Evolutionary conservation across 2,797 vertebrate genomes (phyloP).

Genomic region (Okamejei kenojei): DNA sequence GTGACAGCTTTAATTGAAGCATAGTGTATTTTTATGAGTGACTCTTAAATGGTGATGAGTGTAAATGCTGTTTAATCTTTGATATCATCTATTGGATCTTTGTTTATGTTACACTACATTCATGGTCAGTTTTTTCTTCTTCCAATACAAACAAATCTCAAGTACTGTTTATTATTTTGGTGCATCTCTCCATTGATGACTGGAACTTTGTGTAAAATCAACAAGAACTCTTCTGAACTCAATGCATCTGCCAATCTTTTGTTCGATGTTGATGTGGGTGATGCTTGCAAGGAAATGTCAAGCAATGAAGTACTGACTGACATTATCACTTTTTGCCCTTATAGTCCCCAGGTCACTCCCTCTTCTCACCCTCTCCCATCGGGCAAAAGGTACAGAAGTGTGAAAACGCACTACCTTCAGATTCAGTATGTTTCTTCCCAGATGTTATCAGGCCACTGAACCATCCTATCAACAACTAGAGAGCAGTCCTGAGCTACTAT

Average conservation of each 20-base stretch:
- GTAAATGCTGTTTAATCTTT: slow-evolving; percentile 27
- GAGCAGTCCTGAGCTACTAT: too few relatives aligned
- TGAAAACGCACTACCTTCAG: too few relatives aligned
- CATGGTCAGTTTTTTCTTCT: not conserved
- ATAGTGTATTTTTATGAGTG: not conserved
- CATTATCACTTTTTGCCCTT: too few relatives aligned
- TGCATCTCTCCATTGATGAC: too few relatives aligned
- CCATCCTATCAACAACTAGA: too few relatives aligned
- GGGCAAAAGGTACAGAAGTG: too few relatives aligned
- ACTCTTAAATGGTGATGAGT: not conserved
- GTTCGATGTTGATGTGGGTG: not conserved
- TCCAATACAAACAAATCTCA: not conserved
- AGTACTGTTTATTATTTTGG: not conserved
- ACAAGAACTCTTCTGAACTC: not conserved
- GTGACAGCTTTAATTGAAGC: not conserved
- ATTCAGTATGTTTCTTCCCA: too few relatives aligned
- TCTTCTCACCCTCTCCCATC: too few relatives aligned
- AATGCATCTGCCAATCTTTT: too few relatives aligned
- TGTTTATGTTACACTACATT: not conserved
- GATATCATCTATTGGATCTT: not conserved
- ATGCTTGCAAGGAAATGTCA: not conserved
- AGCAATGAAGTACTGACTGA: too few relatives aligned
- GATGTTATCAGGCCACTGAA: too few relatives aligned
- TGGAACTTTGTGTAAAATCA: not conserved
- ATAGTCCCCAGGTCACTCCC: too few relatives aligned